These are phyloP conservation scores for Blera fallax DNA, from an alignment of 2,888 invertebrate species.

Conservation along the genomic window DNA sequence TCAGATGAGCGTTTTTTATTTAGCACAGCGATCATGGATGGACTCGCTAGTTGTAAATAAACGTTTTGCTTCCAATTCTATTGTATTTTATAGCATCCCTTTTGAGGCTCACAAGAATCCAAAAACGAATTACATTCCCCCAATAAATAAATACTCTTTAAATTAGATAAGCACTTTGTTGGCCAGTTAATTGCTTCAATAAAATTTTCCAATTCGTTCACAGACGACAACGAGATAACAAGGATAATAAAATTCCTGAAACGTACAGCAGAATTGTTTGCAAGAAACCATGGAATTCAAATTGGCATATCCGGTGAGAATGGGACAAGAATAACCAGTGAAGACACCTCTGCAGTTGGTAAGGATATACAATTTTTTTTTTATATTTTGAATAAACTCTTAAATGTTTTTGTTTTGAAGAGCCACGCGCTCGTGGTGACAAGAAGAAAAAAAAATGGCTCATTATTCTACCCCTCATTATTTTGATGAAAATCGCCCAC, in stretches of 20 bases:
- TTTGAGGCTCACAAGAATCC: too few relatives aligned
- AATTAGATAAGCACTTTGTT: too few relatives aligned
- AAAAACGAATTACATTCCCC: too few relatives aligned
- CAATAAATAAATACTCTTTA: too few relatives aligned
- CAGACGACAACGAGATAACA: conserved; percentile 78
- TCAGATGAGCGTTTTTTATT: too few relatives aligned
- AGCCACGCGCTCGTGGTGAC: conserved; percentile 75
- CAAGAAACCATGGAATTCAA: conserved; percentile 79
- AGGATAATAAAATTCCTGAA: conserved; percentile 78
- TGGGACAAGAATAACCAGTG: conserved; percentile 75
- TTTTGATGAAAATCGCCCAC: conserved; percentile 80
- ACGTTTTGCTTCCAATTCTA: too few relatives aligned
- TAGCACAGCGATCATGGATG: too few relatives aligned
- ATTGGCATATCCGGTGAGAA: conserved; percentile 77
- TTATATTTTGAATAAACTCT: not conserved
- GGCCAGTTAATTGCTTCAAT: too few relatives aligned
- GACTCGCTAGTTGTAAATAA: too few relatives aligned
- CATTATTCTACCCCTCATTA: conserved; percentile 79
- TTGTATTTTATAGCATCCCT: too few relatives aligned
- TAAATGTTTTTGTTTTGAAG: conserved; percentile 48
- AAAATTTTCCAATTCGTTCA: not conserved
- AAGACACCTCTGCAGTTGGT: conserved; percentile 75
- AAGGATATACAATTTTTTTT: conserved; percentile 22
- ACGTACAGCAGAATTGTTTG: conserved; percentile 78
- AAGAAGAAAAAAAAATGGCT: conserved; percentile 78